These are phyloP conservation scores for Drymodes brunneopygia DNA, from an alignment of 2,113 vertebrate genomes.

Conservation along the genomic window DNA sequence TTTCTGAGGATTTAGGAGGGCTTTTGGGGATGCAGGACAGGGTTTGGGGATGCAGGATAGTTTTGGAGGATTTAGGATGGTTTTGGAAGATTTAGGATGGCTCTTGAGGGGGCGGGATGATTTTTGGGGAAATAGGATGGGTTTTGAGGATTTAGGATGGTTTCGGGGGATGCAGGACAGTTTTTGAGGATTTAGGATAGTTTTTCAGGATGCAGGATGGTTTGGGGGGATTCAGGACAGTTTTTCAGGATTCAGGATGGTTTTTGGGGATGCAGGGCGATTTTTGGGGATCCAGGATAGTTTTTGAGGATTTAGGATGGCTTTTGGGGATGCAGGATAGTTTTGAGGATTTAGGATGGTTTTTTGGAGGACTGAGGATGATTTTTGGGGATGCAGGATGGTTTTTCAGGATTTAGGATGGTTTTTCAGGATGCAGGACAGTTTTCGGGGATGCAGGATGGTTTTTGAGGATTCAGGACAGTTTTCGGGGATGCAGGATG, in stretches of 20 bases:
- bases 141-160: neutral
- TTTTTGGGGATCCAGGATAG: accelerated
- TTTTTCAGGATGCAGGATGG: neutral
- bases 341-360: neutral
- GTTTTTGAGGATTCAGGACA: too few species aligned
- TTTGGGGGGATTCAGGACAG: accelerated
- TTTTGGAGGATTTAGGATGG: neutral
- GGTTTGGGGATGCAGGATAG: too few species aligned
- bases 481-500: neutral
- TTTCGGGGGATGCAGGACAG: neutral
- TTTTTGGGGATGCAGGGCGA: neutral
- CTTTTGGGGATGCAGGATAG: neutral
- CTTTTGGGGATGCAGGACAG: neutral
- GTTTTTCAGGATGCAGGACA: neutral
- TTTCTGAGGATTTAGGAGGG: neutral
- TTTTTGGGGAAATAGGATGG: neutral
- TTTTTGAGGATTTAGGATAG: neutral
- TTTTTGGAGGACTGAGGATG: neutral
- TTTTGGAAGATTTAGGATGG: neutral
- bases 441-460: accelerated
- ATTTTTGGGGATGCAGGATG: neutral
- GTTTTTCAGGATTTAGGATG: neutral
- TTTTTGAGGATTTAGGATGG: too few species aligned
- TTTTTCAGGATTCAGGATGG: neutral
- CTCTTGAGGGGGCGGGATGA: too few species aligned